Evolutionary conservation across 2,113 vertebrate species (phyloP).

Genomic region (Strix uralensis): DNA sequence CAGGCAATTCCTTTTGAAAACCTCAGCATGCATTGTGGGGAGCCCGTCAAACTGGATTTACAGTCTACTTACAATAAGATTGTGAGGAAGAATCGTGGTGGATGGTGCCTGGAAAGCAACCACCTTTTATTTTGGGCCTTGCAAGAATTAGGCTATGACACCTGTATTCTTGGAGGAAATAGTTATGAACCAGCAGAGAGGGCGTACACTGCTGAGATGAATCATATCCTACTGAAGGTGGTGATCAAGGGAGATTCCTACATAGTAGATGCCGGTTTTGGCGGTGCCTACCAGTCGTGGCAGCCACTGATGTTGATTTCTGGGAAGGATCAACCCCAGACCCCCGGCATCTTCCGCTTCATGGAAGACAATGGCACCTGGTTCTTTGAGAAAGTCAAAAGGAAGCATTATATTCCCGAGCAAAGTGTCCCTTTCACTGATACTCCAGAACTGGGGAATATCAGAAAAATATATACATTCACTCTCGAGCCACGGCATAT

Average conservation of each 20-base stretch:
- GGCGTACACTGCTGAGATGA: slow-evolving; percentile 62
- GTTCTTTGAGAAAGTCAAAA: slow-evolving; percentile 81
- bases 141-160: slow-evolving; percentile 77
- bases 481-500: slow-evolving; percentile 64
- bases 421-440: slow-evolving; percentile 49
- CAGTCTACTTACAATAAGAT: slow-evolving; percentile 77
- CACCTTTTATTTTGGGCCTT: slow-evolving; percentile 83
- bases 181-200: slow-evolving; percentile 51
- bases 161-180: slow-evolving; percentile 65
- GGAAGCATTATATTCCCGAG: slow-evolving; percentile 66
- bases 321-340: slow-evolving; percentile 82
- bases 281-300: slow-evolving; percentile 76
- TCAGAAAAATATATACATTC: slow-evolving; percentile 74
- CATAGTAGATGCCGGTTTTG: slow-evolving; percentile 82
- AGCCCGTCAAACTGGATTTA: slow-evolving; percentile 71
- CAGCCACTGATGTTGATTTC: slow-evolving; percentile 80
- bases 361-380: slow-evolving; percentile 68
- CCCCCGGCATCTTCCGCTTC: slow-evolving; percentile 73
- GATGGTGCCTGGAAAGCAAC: slow-evolving; percentile 88
- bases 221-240: slow-evolving; percentile 76
- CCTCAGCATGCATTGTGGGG: slow-evolving; percentile 84
- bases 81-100: slow-evolving; percentile 78
- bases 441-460: slow-evolving; percentile 47
- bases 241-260: slow-evolving; percentile 72
- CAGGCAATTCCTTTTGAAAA: slow-evolving; percentile 83